Base-by-base conservation (phyloP, 1,140 invertebrate species). In the Copidosoma floridanum region DNA sequence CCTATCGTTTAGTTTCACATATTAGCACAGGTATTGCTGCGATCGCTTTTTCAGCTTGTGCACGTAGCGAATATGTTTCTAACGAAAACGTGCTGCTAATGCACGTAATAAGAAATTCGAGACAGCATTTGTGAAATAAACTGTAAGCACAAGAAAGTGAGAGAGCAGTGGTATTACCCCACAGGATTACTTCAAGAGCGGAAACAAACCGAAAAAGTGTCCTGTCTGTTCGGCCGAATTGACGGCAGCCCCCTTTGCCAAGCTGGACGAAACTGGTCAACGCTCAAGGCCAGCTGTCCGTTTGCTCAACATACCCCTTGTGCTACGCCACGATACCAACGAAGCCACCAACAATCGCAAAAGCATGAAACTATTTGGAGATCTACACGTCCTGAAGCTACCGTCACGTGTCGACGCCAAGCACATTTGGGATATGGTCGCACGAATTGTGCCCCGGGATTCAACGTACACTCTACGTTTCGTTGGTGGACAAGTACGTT, bases 341-440 rank as follows among this genome's bases (percentile, higher is more conserved):
- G 81, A 85, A 61, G 77, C 78, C 1, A 80, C 83, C 27, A 84
- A 84, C 54, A 85, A 84, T 61, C 74, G 76, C 37, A 79, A 76
- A 35, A 63, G 69, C 40, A 79, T 78, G 5, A 76, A 79, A 48
- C 74, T 87, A 6, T 84, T 87, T 67, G 85, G 84, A 43, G 81
- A 87, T 71, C 86, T 86, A 1, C 73, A 78, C 56, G 65, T 88
- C 20, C 63, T 88, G 10, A 80, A 82, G 66, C 72, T 88, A 51
- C 84, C 86, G 12, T 86, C 83, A 53, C 70, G 75, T 27, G 72
- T 88, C n/a, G 72, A 79, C 35, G 82, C 84, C 47, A 72, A 69
- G 27, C 74, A 80, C 54, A 71, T 89, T 2, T 79, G 85, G 64
- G 73, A 81, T 14, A 76, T 78, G 48, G 69, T 88, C 0, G 78